These are phyloP conservation scores for Morpho deidamia DNA, from an alignment of 2,888 invertebrate genomes.

Conservation along the genomic window DNA sequence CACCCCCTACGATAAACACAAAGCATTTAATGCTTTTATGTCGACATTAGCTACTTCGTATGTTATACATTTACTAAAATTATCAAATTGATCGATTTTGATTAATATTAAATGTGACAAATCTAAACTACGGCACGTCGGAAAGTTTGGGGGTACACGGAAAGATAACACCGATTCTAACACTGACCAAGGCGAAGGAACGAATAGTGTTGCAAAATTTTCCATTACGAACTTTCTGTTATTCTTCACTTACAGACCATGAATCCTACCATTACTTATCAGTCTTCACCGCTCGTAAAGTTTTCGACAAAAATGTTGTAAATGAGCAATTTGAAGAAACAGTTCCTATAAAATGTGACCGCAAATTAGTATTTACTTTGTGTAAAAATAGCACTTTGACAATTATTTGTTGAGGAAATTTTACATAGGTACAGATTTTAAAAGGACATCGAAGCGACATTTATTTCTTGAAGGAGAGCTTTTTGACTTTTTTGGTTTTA, in stretches of 20 bases:
- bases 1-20: constrained; percentile 52
- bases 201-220: constrained; percentile 46
- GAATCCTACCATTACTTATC: constrained; percentile 68
- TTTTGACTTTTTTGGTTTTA: constrained; percentile 71
- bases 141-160: constrained; percentile 61
- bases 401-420: constrained; percentile 55
- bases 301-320: constrained; percentile 61
- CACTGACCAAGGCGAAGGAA: constrained; percentile 65
- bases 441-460: constrained; percentile 63
- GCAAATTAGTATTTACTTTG: constrained; percentile 54
- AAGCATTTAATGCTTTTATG: constrained; percentile 68
- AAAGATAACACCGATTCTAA: constrained; percentile 66
- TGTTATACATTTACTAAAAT: constrained; percentile 57
- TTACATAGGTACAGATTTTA: constrained; percentile 61
- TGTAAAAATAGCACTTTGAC: constrained; percentile 75
- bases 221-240: constrained; percentile 52
- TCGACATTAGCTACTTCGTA: constrained; percentile 65
- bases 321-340: constrained; percentile 65
- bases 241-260: constrained; percentile 61
- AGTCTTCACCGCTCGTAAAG: constrained; percentile 75
- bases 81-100: constrained; percentile 61
- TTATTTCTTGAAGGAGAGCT: constrained; percentile 74
- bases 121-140: constrained; percentile 65
- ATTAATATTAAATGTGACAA: constrained; percentile 65
- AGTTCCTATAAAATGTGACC: constrained; percentile 45